Evolutionary conservation across 2,797 vertebrate species (phyloP).

Genomic region (Moxostoma hubbsi): DNA sequence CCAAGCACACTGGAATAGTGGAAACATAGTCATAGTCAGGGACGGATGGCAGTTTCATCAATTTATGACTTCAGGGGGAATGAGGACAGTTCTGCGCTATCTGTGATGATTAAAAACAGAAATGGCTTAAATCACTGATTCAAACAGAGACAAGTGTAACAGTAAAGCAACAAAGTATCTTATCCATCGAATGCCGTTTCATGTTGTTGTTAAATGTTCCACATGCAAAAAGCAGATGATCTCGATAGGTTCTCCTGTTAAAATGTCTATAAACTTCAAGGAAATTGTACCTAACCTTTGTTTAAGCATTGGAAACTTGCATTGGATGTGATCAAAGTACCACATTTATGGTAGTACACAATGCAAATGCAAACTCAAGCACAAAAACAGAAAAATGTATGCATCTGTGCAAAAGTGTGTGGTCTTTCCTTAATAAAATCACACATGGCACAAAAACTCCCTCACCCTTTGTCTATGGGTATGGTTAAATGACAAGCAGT

Average conservation of each 20-base stretch:
- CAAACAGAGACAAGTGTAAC: too few relatives aligned
- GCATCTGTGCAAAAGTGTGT: neutral
- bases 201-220: too few relatives aligned
- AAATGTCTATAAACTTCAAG: too few relatives aligned
- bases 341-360: neutral
- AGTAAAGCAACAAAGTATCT: too few relatives aligned
- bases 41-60: slow-evolving; percentile 83
- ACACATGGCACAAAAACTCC: neutral
- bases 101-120: slow-evolving; percentile 51
- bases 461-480: slow-evolving; percentile 35
- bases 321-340: too few relatives aligned
- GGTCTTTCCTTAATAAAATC: neutral
- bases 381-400: neutral
- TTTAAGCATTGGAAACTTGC: too few relatives aligned
- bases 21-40: slow-evolving; percentile 80
- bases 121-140: slow-evolving; percentile 4
- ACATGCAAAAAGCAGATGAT: too few relatives aligned
- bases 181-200: too few relatives aligned
- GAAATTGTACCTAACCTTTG: too few relatives aligned
- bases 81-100: slow-evolving; percentile 15
- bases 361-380: neutral
- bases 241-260: too few relatives aligned
- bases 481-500: slow-evolving; percentile 54
- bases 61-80: slow-evolving; percentile 71
- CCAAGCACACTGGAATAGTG: slow-evolving; percentile 62